These are phyloP conservation scores for Chaetorhynchus papuensis DNA, from an alignment of 2,113 vertebrate genomes.

Conservation along the genomic window DNA sequence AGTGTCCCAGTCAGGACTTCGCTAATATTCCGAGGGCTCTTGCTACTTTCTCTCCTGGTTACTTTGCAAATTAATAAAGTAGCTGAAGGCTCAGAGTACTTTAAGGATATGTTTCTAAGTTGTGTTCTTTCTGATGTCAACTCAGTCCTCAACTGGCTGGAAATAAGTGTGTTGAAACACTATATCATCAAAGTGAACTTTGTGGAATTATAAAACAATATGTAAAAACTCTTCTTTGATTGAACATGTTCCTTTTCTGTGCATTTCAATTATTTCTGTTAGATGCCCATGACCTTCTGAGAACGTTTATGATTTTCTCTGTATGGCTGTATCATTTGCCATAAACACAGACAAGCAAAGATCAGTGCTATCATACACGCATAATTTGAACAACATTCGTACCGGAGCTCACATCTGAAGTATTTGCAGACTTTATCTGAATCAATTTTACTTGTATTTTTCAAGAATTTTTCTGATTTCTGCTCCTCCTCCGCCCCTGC, in stretches of 20 bases:
- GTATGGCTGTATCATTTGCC: neutral
- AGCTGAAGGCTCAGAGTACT: neutral
- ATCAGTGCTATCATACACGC: too few relatives aligned
- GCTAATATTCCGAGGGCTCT: neutral
- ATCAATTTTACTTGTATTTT: neutral
- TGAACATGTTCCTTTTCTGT: neutral
- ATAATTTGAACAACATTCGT: neutral
- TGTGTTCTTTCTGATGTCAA: neutral
- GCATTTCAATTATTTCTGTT: neutral
- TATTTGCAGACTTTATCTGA: neutral
- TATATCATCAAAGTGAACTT: neutral
- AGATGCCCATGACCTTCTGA: neutral
- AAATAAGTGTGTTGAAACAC: neutral
- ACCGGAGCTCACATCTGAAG: neutral
- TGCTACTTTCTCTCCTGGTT: neutral
- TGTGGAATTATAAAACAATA: neutral
- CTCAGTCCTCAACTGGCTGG: neutral
- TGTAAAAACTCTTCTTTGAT: neutral
- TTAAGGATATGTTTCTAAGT: neutral
- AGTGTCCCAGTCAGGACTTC: neutral
- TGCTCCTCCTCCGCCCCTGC: neutral
- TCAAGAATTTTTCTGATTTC: neutral
- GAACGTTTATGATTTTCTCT: neutral
- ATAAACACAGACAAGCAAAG: neutral
- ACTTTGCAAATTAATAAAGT: neutral